phyloP scores from a whole-genome alignment of 92 coral and sea anemone genomes.

The Palythoa heliodiscus region DNA sequence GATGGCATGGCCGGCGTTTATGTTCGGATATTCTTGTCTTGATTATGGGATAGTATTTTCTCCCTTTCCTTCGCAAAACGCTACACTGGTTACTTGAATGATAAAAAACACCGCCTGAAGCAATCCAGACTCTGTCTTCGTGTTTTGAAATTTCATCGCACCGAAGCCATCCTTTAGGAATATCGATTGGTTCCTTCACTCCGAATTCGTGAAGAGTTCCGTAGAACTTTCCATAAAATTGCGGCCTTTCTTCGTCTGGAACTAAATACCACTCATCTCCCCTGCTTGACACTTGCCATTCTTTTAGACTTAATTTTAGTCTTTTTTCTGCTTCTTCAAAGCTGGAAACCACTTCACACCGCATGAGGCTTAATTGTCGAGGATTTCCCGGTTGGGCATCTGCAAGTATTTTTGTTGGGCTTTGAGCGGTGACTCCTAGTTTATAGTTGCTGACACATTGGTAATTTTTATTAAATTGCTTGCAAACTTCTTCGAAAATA shows the following conservation, averaged over 20 bases:
- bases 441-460: conserved; percentile 2
- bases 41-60: conserved; percentile 25
- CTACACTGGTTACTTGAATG: conserved; percentile 10
- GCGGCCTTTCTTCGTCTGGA: background rate
- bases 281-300: conserved; percentile 10
- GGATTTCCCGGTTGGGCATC: conserved; percentile 7
- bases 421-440: conserved; percentile 12
- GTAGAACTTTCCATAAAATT: conserved; percentile 31
- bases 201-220: conserved; percentile 15
- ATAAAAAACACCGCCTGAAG: conserved; percentile 28
- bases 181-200: conserved; percentile 19
- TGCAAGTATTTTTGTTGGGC: background rate
- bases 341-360: conserved; percentile 32
- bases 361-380: conserved; percentile 6
- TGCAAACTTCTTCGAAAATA: background rate
- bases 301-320: conserved; percentile 3
- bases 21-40: conserved; percentile 13
- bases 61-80: conserved; percentile 16
- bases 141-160: background rate
- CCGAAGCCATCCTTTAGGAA: conserved; percentile 35
- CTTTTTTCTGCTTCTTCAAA: conserved; percentile 11
- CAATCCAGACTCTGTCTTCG: conserved; percentile 23
- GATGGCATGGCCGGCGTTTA: conserved; percentile 18
- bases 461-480: background rate
- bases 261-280: conserved; percentile 23